Percentiles rank a stretch among this genome's conserved stretches.
Evolutionary conservation across 2,888 invertebrate species (phyloP).

Genomic region (Pegoplata infirma): DNA sequence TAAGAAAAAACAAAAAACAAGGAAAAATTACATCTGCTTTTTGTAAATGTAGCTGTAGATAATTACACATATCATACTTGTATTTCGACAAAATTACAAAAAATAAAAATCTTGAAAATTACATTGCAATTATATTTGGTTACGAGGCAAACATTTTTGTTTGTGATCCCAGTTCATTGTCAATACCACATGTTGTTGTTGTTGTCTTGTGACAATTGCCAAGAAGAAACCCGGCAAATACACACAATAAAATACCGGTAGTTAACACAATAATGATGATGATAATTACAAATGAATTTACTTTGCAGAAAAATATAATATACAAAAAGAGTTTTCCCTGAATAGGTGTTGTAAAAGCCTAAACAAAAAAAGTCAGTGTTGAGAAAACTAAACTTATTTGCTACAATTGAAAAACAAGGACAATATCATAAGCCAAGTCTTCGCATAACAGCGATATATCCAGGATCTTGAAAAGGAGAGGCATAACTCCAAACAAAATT

Average conservation of each 20-base stretch:
- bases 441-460: too few relatives aligned
- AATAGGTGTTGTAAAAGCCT: too few relatives aligned
- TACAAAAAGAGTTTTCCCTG: too few relatives aligned
- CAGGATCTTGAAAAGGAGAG: too few relatives aligned
- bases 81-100: slow-evolving; percentile 17
- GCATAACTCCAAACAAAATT: too few relatives aligned
- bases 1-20: background rate
- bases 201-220: slow-evolving; percentile 44
- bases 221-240: slow-evolving; percentile 29
- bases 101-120: slow-evolving; percentile 9
- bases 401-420: too few relatives aligned
- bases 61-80: too few relatives aligned
- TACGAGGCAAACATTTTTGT: slow-evolving; percentile 41
- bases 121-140: slow-evolving; percentile 48
- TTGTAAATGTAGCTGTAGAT: slow-evolving; percentile 39
- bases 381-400: too few relatives aligned
- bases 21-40: slow-evolving; percentile 18
- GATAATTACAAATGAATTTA: slow-evolving; percentile 28
- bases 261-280: slow-evolving; percentile 25
- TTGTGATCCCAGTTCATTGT: slow-evolving; percentile 46
- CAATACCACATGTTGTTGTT: slow-evolving; percentile 43
- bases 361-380: too few relatives aligned
- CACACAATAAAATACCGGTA: slow-evolving; percentile 14
- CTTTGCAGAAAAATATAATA: background rate
- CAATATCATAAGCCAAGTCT: too few relatives aligned